Conservation (phyloP, 2,113 vertebrate genomes). For the Pelobates fuscus region DNA sequence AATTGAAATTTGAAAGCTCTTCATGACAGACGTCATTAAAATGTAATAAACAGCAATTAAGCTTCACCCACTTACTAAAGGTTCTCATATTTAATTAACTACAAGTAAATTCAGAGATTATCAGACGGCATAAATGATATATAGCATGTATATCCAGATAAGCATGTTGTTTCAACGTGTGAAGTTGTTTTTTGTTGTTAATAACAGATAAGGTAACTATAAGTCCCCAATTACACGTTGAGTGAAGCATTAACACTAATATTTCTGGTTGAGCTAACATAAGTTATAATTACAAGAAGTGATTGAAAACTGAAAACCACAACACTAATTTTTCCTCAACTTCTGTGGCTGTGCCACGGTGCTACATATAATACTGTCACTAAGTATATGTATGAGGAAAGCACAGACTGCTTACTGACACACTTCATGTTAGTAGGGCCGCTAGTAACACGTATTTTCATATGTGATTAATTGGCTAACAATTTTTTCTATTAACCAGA, state of each 20-base stretch:
- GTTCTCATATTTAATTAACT: conserved; percentile 44
- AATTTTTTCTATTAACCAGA: no score
- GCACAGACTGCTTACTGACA: no score
- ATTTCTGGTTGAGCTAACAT: conserved; percentile 35
- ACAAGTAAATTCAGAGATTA: conserved; percentile 37
- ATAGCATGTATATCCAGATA: conserved; percentile 26
- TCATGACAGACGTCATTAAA: conserved; percentile 55
- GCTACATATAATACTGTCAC: no score
- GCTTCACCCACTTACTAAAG: conserved; percentile 20
- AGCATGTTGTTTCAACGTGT: conserved; percentile 11
- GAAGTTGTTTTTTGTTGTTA: conserved; percentile 33
- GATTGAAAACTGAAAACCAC: neutral
- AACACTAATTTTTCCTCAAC: no score
- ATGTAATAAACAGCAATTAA: conserved; percentile 48
- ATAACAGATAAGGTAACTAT: conserved; percentile 38
- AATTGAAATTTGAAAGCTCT: conserved; percentile 55
- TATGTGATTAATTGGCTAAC: no score
- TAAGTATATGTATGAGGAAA: no score
- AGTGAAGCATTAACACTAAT: conserved; percentile 43
- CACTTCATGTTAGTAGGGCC: no score
- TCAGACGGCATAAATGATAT: conserved; percentile 29
- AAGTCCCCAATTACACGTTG: conserved; percentile 40
- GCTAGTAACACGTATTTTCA: no score
- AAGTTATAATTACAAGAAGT: conserved; percentile 35
- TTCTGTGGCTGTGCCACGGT: no score